Percentiles rank a stretch among this genome's conserved stretches.
phyloP scores from a whole-genome alignment of 2,888 invertebrate species.

The Diplazon laetatorius region DNA sequence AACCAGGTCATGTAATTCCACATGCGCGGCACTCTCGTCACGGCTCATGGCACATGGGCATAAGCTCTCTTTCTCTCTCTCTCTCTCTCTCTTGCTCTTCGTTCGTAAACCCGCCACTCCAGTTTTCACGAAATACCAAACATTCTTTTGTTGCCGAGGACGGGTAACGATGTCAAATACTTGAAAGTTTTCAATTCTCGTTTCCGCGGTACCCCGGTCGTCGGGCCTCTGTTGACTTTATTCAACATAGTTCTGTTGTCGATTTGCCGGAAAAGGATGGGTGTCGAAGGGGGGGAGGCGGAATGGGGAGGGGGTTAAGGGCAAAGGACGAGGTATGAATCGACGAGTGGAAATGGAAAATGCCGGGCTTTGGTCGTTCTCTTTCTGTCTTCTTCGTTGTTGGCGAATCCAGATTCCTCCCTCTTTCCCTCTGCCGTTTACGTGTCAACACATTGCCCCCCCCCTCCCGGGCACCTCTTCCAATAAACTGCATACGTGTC shows the following conservation, averaged over 20 bases:
- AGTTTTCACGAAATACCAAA: conserved; percentile 50
- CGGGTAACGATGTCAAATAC: conserved; percentile 59
- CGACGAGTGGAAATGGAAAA: not conserved
- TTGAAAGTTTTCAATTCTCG: conserved; percentile 64
- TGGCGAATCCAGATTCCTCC: conserved; percentile 12
- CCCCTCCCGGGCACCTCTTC: conserved; percentile 45
- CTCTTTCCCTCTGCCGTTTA: conserved; percentile 1
- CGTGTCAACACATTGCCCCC: conserved; percentile 43
- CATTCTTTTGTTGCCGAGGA: conserved; percentile 51
- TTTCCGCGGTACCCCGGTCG: conserved; percentile 51
- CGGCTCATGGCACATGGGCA: not conserved
- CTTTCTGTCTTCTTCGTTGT: not conserved
- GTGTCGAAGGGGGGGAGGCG: too few species aligned
- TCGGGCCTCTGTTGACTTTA: conserved; percentile 65
- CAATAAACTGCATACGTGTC: conserved; percentile 62
- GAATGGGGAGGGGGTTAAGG: conserved; percentile 3
- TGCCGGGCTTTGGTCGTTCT: conserved; percentile 7
- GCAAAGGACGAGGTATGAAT: too few species aligned
- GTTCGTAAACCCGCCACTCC: conserved; percentile 9
- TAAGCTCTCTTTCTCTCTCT: conserved; percentile 21
- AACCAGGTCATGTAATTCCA: conserved; percentile 61
- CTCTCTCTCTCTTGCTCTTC: too few species aligned
- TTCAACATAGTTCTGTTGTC: conserved; percentile 59
- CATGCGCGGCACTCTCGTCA: conserved; percentile 42
- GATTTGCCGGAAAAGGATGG: conserved; percentile 4